Conservation (phyloP, 2,113 vertebrate genomes). For the Gnathonemus longibarbis region DNA sequence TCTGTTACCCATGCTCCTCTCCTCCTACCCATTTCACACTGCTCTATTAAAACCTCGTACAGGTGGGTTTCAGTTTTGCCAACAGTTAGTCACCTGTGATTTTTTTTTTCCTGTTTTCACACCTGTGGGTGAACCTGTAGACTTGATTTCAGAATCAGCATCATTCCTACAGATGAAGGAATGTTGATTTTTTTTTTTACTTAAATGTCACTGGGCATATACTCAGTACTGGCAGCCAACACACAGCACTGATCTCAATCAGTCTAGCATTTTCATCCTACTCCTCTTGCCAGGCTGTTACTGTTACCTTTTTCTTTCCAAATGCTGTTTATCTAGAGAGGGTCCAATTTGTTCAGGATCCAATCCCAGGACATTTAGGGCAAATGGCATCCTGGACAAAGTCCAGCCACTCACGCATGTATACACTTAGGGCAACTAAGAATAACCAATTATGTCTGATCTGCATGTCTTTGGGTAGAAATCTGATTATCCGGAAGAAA, state of each 20-base stretch:
- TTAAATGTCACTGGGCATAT: background rate
- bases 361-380: background rate
- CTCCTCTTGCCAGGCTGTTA: background rate
- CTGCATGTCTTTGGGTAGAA: background rate
- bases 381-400: background rate
- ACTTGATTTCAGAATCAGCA: background rate
- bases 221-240: background rate
- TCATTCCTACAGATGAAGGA: background rate
- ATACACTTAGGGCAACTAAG: background rate
- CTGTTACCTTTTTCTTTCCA: background rate
- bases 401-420: background rate
- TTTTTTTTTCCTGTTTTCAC: background rate
- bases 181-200: background rate
- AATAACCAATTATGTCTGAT: background rate
- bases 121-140: background rate
- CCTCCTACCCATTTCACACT: background rate
- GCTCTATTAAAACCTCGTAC: background rate
- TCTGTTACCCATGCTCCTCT: slow-evolving; percentile 58
- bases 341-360: background rate
- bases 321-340: background rate
- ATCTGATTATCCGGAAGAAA: background rate
- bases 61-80: background rate
- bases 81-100: background rate
- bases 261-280: background rate
- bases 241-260: background rate